Percentiles rank a stretch among this genome's conserved stretches.
Conservation (phyloP, 2,888 invertebrate species). For the Germaria angustata region DNA sequence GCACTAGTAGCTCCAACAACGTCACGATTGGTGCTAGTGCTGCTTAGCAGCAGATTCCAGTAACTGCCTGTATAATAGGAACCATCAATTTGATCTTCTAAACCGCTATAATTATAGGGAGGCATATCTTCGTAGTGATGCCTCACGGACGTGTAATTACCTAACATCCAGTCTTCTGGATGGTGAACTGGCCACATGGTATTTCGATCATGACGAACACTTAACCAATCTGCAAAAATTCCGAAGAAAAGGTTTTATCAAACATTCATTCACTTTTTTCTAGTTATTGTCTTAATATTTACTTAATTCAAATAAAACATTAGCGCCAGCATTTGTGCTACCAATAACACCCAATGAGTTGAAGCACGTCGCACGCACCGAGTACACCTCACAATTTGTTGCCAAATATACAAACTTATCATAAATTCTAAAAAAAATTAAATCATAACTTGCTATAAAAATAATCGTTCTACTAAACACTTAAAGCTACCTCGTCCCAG, state of each 20-base stretch:
- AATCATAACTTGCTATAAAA: not conserved
- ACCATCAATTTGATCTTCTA: constrained; percentile 79
- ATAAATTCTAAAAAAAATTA: constrained; percentile 72
- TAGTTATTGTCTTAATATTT: constrained; percentile 70
- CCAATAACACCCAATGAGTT: constrained; percentile 90
- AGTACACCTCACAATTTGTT: constrained; percentile 90
- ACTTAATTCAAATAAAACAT: constrained; percentile 87
- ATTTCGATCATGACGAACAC: constrained; percentile 88
- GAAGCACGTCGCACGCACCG: constrained; percentile 93
- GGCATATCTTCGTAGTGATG: constrained; percentile 79
- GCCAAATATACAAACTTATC: constrained; percentile 84
- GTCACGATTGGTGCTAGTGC: constrained; percentile 66
- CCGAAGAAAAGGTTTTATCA: not conserved
- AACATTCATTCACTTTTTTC: not conserved
- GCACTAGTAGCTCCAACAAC: constrained; percentile 66
- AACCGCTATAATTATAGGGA: constrained; percentile 78
- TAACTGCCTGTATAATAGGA: constrained; percentile 77
- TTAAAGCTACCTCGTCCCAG: constrained; percentile 73
- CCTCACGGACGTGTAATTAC: constrained; percentile 79
- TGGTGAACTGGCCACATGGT: constrained; percentile 88
- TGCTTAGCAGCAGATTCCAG: constrained; percentile 75
- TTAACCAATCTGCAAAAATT: constrained; percentile 83
- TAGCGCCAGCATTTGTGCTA: constrained; percentile 91
- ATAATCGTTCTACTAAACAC: not conserved
- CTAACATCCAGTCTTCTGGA: constrained; percentile 83